Evolutionary conservation across 2,888 invertebrate species (phyloP).

Genomic region (Papilio protenor): DNA sequence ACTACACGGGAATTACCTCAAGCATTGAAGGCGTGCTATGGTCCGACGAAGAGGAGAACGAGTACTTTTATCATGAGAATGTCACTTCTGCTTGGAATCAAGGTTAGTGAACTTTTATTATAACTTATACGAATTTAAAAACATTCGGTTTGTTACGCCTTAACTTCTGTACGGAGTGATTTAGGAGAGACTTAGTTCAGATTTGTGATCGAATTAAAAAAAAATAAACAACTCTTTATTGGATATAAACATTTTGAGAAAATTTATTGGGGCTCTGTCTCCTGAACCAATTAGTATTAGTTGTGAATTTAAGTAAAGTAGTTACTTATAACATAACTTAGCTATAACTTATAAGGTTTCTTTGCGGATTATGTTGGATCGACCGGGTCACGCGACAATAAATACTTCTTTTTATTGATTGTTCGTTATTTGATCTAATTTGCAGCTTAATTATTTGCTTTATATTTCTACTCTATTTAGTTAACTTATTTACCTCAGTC

Average conservation of each 20-base stretch:
- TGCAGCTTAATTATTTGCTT: neutral
- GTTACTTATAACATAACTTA: neutral
- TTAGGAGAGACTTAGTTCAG: neutral
- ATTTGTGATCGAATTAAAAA: neutral
- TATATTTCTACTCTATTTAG: neutral
- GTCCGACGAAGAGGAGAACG: slow-evolving; percentile 82
- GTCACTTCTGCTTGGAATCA: slow-evolving; percentile 80
- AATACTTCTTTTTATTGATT: neutral
- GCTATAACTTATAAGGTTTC: neutral
- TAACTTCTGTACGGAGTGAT: neutral
- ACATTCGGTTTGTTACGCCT: too few relatives aligned
- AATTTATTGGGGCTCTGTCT: too few relatives aligned
- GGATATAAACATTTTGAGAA: too few relatives aligned
- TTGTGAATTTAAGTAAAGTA: neutral
- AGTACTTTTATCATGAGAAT: slow-evolving; percentile 81
- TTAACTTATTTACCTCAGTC: neutral
- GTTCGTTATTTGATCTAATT: neutral
- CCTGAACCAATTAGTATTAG: too few relatives aligned
- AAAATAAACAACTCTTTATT: neutral
- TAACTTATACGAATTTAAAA: too few relatives aligned
- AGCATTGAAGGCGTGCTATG: slow-evolving; percentile 82
- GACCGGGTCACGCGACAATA: neutral
- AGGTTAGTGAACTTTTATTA: slow-evolving; percentile 63
- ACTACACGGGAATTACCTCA: slow-evolving; percentile 73
- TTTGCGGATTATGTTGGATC: neutral